These are phyloP conservation scores for Hirtodrosophila duncani DNA, from an alignment of 2,888 invertebrate genomes.

Conservation along the genomic window DNA sequence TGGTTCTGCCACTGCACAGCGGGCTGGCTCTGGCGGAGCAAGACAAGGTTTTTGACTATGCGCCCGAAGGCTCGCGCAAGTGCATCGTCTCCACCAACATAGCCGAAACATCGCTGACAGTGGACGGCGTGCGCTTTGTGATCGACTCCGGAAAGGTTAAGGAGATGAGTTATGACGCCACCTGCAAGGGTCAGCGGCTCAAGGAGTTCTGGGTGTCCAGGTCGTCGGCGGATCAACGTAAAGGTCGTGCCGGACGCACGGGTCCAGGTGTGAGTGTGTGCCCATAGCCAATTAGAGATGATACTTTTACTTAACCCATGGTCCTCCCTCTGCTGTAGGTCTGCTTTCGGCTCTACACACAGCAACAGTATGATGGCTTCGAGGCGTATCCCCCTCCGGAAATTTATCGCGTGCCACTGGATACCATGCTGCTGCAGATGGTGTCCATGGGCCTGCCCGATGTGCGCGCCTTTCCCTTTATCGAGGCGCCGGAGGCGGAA, in stretches of 20 bases:
- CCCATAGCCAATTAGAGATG: no score
- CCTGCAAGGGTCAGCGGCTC: slow-evolving; percentile 91
- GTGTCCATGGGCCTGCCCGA: slow-evolving; percentile 95
- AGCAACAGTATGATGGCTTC: slow-evolving; percentile 88
- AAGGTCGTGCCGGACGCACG: slow-evolving; percentile 96
- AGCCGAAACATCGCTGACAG: slow-evolving; percentile 98
- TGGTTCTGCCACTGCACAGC: slow-evolving; percentile 94
- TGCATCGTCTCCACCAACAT: slow-evolving; percentile 99
- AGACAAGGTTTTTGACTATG: slow-evolving; percentile 97
- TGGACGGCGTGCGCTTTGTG: slow-evolving; percentile 98
- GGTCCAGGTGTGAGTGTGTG: slow-evolving; percentile 91
- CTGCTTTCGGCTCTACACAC: slow-evolving; percentile 93
- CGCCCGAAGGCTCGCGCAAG: slow-evolving; percentile 95
- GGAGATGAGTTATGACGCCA: slow-evolving; percentile 96
- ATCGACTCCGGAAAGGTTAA: slow-evolving; percentile 98
- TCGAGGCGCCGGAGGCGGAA: slow-evolving; percentile 92
- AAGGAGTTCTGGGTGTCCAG: slow-evolving; percentile 98
- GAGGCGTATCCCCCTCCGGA: slow-evolving; percentile 94
- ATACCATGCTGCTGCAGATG: slow-evolving; percentile 94
- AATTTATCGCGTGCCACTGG: slow-evolving; percentile 94
- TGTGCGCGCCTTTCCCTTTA: slow-evolving; percentile 94
- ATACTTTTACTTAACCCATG: no score
- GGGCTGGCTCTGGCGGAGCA: slow-evolving; percentile 95
- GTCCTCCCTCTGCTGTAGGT: slow-evolving; percentile 74
- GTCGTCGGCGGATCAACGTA: slow-evolving; percentile 97